Evolutionary conservation across 2,888 invertebrate genomes (phyloP).

Genomic region (Xestobium rufovillosum): DNA sequence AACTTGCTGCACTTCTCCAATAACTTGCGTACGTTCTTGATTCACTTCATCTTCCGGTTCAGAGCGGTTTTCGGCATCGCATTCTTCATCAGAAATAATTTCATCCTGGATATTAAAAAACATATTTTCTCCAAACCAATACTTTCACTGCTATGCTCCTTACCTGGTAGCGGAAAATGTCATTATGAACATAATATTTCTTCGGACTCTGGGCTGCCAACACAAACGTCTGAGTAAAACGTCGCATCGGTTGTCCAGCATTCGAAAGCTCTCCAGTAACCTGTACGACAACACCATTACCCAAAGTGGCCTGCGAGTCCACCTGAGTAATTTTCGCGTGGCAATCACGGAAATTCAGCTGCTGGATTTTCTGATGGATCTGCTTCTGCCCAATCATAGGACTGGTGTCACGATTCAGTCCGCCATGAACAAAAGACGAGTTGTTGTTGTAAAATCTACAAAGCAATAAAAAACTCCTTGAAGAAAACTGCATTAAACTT

Average conservation of each 20-base stretch:
- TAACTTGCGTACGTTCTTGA: conserved; percentile 25
- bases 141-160: conserved; percentile 10
- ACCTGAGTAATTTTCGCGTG: conserved; percentile 97
- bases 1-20: conserved; percentile 32
- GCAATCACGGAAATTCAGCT: conserved; percentile 91
- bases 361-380: conserved; percentile 92
- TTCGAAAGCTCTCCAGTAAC: conserved; percentile 96
- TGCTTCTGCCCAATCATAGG: conserved; percentile 87
- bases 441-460: conserved; percentile 90
- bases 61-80: conserved; percentile 50
- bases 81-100: conserved; percentile 58
- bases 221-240: conserved; percentile 97
- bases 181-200: conserved; percentile 98
- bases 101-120: conserved; percentile 42
- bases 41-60: conserved; percentile 59
- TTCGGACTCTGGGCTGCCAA: conserved; percentile 92
- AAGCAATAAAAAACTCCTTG: too few species aligned
- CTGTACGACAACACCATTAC: conserved; percentile 92
- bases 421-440: conserved; percentile 94
- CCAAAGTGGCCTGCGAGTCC: conserved; percentile 89
- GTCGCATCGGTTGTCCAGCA: conserved; percentile 92
- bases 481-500: conserved; percentile 14
- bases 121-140: neutral
- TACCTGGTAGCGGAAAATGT: conserved; percentile 96
- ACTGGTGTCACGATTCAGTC: conserved; percentile 73